Conservation (phyloP, 2,797 vertebrate species). For the Cirrhinus molitorella region DNA sequence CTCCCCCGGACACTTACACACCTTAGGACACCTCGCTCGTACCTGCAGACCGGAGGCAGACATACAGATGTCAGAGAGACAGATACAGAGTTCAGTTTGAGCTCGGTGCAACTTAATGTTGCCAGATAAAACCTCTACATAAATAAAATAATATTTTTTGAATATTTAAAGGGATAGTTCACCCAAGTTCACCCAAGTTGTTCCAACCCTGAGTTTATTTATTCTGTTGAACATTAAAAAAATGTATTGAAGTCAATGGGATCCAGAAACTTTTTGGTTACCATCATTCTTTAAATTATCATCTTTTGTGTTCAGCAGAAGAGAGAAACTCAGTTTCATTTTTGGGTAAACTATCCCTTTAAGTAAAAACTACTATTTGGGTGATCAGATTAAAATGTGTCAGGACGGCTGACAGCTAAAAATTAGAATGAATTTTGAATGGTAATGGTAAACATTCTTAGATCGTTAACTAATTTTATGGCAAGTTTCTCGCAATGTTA, state of each 20-base stretch:
- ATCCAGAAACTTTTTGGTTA: too few relatives aligned
- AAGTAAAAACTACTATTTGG: too few relatives aligned
- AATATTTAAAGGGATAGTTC: neutral
- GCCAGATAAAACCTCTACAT: neutral
- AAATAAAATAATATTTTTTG: neutral
- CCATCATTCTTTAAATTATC: too few relatives aligned
- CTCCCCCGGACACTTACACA: slow-evolving; percentile 74
- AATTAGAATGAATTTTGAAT: too few relatives aligned
- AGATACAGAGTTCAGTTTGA: slow-evolving; percentile 1
- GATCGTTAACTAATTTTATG: neutral
- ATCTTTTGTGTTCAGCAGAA: too few relatives aligned
- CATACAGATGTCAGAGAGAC: neutral
- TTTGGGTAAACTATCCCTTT: too few relatives aligned
- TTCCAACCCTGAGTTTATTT: neutral
- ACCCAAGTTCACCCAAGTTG: neutral
- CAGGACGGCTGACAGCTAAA: too few relatives aligned
- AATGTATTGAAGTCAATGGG: too few relatives aligned
- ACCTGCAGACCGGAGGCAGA: slow-evolving; percentile 65
- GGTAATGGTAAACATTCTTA: too few relatives aligned
- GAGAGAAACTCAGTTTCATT: too few relatives aligned
- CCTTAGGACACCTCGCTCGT: slow-evolving; percentile 72
- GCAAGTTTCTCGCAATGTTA: neutral
- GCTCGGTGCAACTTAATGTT: neutral
- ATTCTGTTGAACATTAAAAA: too few relatives aligned
- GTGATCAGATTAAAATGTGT: too few relatives aligned